phyloP scores from a whole-genome alignment of 2,113 vertebrate genomes.

The cat (Felis catus) region F.catus_Fca126_mat1.0 CM031420.1:86793001-86793500 shows the following conservation, averaged over 20 bases:
- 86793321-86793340: slow-evolving; percentile 13
- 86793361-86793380: slow-evolving; percentile 1
- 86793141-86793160: background rate
- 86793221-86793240: background rate
- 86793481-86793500: slow-evolving; percentile 44
- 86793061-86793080: background rate
- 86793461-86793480: slow-evolving; percentile 38
- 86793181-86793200: background rate
- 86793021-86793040: background rate
- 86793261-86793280: slow-evolving; percentile 42
- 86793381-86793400: background rate
- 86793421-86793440: slow-evolving; percentile 50
- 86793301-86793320: background rate
- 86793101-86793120: slow-evolving; percentile 1
- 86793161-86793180: background rate
- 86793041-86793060: background rate
- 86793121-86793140: background rate
- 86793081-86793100: background rate
- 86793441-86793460: slow-evolving; percentile 47
- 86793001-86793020: background rate
- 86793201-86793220: background rate
- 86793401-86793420: background rate
- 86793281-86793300: background rate
- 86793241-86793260: slow-evolving; percentile 16
- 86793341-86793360: slow-evolving; percentile 25